phyloP scores from a whole-genome alignment of 2,113 vertebrate genomes.

The Nanorana parkeri region DNA sequence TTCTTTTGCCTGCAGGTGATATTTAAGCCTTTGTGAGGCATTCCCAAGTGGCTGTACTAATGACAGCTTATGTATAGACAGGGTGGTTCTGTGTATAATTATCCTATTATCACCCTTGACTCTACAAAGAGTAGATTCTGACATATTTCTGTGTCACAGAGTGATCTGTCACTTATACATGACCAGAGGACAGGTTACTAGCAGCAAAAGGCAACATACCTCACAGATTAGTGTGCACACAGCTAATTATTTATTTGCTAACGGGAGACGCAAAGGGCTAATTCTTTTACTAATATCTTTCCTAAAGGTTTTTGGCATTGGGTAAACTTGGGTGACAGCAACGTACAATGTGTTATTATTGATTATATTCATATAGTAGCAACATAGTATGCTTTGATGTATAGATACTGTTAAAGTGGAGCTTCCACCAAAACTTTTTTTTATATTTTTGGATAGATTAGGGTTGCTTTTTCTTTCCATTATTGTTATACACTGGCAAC shows the following conservation, averaged over 20 bases:
- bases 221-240: slow-evolving; percentile 16
- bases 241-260: slow-evolving; percentile 8
- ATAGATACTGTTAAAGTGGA: no score
- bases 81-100: neutral
- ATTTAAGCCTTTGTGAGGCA: neutral
- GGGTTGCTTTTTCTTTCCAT: no score
- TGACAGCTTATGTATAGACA: neutral
- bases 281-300: neutral
- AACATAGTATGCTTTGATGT: no score
- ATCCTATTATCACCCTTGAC: neutral
- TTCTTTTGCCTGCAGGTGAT: neutral
- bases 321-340: no score
- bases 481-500: no score
- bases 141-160: neutral
- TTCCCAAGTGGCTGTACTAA: neutral
- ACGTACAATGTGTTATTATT: no score
- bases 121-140: neutral
- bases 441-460: no score
- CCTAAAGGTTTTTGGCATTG: no score
- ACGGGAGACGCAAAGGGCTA: neutral
- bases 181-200: neutral
- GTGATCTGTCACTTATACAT: neutral
- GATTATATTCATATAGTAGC: no score
- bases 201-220: neutral
- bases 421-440: no score